phyloP scores from a whole-genome alignment of 2,113 vertebrate species.

The Pachyramphus minor region DNA sequence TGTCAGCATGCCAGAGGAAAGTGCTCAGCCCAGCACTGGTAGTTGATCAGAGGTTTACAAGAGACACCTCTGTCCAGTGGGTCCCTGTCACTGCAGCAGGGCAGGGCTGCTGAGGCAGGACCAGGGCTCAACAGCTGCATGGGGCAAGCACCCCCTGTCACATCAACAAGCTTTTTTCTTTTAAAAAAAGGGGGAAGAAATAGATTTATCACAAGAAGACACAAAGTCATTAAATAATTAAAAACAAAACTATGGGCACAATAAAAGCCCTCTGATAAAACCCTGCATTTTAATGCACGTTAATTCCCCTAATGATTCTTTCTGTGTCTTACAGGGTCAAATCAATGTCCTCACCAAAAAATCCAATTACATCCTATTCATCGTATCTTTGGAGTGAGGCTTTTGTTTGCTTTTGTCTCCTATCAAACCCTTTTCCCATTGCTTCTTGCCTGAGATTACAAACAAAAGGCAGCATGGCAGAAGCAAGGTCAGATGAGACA shows the following conservation, averaged over 20 bases:
- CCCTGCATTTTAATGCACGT: constrained; percentile 70
- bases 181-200: constrained; percentile 1
- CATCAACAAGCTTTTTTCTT: background rate
- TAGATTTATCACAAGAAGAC: constrained; percentile 73
- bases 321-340: constrained; percentile 76
- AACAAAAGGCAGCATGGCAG: constrained; percentile 58
- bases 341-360: constrained; percentile 80
- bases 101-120: background rate
- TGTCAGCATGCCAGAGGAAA: background rate
- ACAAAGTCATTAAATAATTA: constrained; percentile 82
- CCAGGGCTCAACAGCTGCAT: background rate
- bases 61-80: background rate
- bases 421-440: constrained; percentile 77
- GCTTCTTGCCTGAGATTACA: constrained; percentile 60
- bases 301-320: constrained; percentile 78
- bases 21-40: accelerated
- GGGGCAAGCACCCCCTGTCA: background rate
- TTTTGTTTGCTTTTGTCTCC: constrained; percentile 85
- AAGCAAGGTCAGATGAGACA: constrained; percentile 82
- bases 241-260: constrained; percentile 76
- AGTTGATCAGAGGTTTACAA: background rate
- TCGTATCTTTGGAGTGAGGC: constrained; percentile 75
- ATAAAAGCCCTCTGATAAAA: constrained; percentile 71
- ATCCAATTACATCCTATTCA: constrained; percentile 80
- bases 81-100: background rate